Percentiles rank a stretch among this genome's conserved stretches.
Conservation (phyloP, 2,888 invertebrate species). For the Eupithecia vulgata region DNA sequence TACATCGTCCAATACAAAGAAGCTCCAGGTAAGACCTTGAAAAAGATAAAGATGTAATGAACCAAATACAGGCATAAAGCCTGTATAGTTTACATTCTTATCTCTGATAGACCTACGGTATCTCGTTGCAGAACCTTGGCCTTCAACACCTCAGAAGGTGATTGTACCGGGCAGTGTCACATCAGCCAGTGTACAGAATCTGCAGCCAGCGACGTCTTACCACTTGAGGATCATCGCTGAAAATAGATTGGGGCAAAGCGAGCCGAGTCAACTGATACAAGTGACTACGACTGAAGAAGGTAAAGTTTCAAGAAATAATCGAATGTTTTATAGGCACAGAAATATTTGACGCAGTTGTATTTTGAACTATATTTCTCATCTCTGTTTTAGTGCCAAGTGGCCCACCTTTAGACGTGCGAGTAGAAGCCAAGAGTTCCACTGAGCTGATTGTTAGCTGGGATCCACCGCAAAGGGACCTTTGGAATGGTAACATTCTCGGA, state of each 20-base stretch:
- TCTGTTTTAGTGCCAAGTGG: slow-evolving; percentile 88
- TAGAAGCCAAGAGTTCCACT: slow-evolving; percentile 93
- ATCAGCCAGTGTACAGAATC: slow-evolving; percentile 90
- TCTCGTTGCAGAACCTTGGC: slow-evolving; percentile 88
- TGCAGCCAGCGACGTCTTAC: slow-evolving; percentile 94
- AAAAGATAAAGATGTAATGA: slow-evolving; percentile 5
- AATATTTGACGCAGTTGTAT: not conserved
- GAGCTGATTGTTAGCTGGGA: slow-evolving; percentile 94
- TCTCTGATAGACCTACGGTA: slow-evolving; percentile 21
- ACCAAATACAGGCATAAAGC: slow-evolving; percentile 23
- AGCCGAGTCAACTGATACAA: slow-evolving; percentile 93
- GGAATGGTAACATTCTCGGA: slow-evolving; percentile 94
- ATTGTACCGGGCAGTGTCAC: slow-evolving; percentile 93
- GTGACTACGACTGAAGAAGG: slow-evolving; percentile 94
- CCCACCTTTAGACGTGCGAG: slow-evolving; percentile 91
- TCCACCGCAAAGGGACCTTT: slow-evolving; percentile 92
- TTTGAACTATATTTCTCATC: not conserved
- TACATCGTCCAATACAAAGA: slow-evolving; percentile 96
- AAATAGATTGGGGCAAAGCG: slow-evolving; percentile 94
- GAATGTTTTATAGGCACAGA: not conserved
- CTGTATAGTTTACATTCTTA: slow-evolving; percentile 12
- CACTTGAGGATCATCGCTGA: slow-evolving; percentile 95
- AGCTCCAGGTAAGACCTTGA: slow-evolving; percentile 85
- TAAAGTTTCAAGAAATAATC: slow-evolving; percentile 50
- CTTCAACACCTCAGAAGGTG: slow-evolving; percentile 91